Conservation (phyloP, 2,888 invertebrate genomes). For the Antheraea assamensis region DNA sequence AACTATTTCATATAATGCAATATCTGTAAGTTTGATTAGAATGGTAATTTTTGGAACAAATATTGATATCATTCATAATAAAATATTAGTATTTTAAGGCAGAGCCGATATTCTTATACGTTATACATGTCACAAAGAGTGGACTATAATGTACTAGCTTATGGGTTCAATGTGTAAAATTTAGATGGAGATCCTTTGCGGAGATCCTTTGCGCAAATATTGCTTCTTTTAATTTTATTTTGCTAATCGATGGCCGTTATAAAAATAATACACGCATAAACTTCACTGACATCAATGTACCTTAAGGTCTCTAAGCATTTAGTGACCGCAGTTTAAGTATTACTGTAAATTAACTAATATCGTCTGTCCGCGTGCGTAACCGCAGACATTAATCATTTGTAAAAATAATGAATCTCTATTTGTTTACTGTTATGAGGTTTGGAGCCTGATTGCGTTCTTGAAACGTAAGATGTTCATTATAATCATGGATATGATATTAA, state of each 20-base stretch:
- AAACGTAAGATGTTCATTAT: neutral
- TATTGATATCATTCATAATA: neutral
- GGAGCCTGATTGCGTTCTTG: neutral
- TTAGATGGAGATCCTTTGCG: neutral
- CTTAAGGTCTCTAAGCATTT: neutral
- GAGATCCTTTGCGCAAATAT: neutral
- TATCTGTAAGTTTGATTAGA: neutral
- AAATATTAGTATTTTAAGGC: neutral
- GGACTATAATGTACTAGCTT: no score
- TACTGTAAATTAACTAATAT: neutral
- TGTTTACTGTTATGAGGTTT: neutral
- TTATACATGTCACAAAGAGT: no score
- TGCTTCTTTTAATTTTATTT: neutral
- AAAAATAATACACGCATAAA: neutral
- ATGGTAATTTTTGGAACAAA: neutral
- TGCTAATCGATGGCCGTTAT: neutral
- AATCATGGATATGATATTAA: no score
- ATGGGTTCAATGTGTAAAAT: neutral
- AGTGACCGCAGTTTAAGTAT: neutral
- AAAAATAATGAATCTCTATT: neutral
- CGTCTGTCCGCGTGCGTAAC: neutral
- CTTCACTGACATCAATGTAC: neutral
- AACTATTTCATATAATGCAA: neutral
- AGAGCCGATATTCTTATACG: no score
- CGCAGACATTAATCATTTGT: slow-evolving; percentile 1